Conservation (phyloP, 1,140 invertebrate species). For the Apis florea region DNA sequence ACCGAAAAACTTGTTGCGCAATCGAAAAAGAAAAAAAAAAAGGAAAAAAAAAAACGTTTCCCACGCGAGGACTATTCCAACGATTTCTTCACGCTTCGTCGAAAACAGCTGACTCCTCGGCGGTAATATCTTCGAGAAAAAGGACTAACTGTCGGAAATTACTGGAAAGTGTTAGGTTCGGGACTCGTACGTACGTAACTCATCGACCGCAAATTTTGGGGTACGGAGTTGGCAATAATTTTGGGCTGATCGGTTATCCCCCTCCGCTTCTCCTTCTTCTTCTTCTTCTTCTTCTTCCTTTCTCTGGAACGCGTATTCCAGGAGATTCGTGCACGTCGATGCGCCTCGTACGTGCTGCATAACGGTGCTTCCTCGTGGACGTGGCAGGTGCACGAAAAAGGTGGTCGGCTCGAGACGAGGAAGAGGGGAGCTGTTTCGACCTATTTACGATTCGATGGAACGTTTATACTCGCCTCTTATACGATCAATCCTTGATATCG, state of each 20-base stretch:
- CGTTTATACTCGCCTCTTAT: constrained; percentile 18
- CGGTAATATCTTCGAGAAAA: background rate
- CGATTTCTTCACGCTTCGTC: background rate
- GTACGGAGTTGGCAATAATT: constrained; percentile 24
- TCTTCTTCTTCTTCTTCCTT: background rate
- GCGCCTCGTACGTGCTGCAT: constrained; percentile 11
- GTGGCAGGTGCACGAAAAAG: constrained; percentile 44
- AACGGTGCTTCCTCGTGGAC: constrained; percentile 36
- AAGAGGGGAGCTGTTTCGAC: background rate
- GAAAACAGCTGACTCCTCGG: background rate
- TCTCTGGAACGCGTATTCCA: background rate
- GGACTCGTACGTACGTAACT: background rate
- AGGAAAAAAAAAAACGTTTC: background rate
- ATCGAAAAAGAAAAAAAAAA: background rate
- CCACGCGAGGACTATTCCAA: background rate
- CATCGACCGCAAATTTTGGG: constrained; percentile 34
- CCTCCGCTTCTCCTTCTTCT: too few relatives aligned
- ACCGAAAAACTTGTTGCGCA: too few relatives aligned
- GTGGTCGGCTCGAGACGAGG: background rate
- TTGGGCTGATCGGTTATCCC: background rate
- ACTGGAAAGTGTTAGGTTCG: constrained; percentile 30
- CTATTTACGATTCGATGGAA: constrained; percentile 25
- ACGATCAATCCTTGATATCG: background rate
- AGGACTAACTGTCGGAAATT: constrained; percentile 16
- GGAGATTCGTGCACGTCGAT: background rate